phyloP scores from a whole-genome alignment of 1,140 invertebrate species.

The Pogonomyrmex barbatus region DNA sequence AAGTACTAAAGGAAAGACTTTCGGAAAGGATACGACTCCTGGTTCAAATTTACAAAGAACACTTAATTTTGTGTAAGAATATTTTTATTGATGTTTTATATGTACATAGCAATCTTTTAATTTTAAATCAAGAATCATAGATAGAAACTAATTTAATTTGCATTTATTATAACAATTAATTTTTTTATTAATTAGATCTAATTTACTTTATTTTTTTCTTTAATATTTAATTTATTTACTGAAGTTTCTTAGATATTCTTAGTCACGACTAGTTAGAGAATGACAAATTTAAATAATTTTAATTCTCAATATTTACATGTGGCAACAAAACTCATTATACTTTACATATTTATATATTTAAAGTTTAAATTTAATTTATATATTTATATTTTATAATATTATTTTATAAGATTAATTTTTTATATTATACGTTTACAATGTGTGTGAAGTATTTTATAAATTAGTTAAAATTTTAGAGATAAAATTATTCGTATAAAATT shows the following conservation, averaged over 20 bases:
- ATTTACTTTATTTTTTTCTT: not conserved
- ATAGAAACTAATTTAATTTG: not conserved
- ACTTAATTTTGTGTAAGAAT: slow-evolving; percentile 72
- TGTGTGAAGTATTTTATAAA: not conserved
- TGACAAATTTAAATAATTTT: not conserved
- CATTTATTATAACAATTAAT: not conserved
- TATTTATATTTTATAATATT: not conserved
- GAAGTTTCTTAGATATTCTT: not conserved
- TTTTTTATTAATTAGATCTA: not conserved
- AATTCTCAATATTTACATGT: not conserved
- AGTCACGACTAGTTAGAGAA: not conserved
- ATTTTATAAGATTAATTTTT: not conserved
- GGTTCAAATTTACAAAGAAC: slow-evolving; percentile 67
- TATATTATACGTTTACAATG: not conserved
- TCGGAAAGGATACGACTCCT: slow-evolving; percentile 60
- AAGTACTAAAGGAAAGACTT: slow-evolving; percentile 45
- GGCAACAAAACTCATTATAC: not conserved
- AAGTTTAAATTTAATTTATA: not conserved
- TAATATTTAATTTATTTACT: too few relatives aligned
- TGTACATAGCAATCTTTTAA: not conserved
- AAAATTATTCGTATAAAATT: not conserved
- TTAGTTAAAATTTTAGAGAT: not conserved
- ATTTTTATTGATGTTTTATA: slow-evolving; percentile 1
- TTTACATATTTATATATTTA: not conserved
- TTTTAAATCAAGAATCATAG: not conserved